Evolutionary conservation across 1,140 invertebrate genomes (phyloP), one percentile per base, ranked within the genome.

Genomic region (Dinoponera quadriceps): DNA sequence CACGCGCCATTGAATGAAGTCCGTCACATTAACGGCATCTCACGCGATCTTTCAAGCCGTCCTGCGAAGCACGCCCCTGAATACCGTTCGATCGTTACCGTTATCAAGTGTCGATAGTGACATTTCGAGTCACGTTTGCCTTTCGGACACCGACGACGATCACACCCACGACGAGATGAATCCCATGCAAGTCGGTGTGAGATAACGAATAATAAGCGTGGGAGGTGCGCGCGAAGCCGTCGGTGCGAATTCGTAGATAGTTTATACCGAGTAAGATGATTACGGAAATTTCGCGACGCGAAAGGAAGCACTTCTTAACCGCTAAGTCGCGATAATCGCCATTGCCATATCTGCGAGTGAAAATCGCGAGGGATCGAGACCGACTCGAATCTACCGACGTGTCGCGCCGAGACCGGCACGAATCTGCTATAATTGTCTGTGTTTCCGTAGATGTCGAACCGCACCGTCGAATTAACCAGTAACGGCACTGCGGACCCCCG

Each of bases 1-100:
- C 54, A 72, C 55, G 57, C 20, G 27, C 51, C 27, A 27, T 66
- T 87, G 77, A 20, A 16, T 9, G 11, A 59, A 82, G 4, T 22
- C n/a, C 60, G 44, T 62, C 29, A 25, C 84, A 59, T 68, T 7
- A 65, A 81, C 27, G 55, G 57, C 55, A 86, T 86, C 83, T 85
- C 75, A 86, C 69, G 77, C 83, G 62, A 87, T 86, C 80, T 87
- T 87, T 83, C 77, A 86, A 66, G 54, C 27, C 62, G 65, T 85
- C 85, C 62, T 59, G 38, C 82, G 44, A 68, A 72, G 49, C 75
- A 54, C 51, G 51, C 51, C 27, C 9, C 27, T 20, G 27, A 38
- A 57, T 73, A 82, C 44, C 57, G 51, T 69, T 73, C 71, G 38
- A 83, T 27, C 59, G 49, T 75, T 73, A 71, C 22, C 57, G 22